These are phyloP conservation scores for Melinaea marsaeus DNA, from an alignment of 2,888 invertebrate species.

Conservation along the genomic window DNA sequence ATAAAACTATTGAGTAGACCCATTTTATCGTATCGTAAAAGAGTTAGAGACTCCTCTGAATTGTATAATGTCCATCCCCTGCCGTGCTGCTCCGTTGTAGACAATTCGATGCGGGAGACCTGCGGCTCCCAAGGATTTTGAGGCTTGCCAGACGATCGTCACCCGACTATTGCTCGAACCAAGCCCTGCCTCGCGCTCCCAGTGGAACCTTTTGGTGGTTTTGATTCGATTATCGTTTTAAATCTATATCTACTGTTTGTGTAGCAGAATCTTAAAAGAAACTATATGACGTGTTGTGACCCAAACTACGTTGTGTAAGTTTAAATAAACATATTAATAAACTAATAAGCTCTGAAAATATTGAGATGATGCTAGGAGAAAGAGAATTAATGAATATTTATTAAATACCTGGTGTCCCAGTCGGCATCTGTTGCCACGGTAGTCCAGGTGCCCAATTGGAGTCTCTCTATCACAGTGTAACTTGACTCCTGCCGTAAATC, in stretches of 20 bases:
- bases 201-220: constrained; percentile 81
- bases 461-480: constrained; percentile 80
- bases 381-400: too few species aligned
- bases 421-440: constrained; percentile 85
- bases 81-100: constrained; percentile 86
- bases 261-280: too few species aligned
- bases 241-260: too few species aligned
- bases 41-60: constrained; percentile 79
- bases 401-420: constrained; percentile 83
- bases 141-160: constrained; percentile 87
- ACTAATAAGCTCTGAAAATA: too few species aligned
- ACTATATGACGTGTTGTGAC: too few species aligned
- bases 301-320: too few species aligned
- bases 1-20: not conserved
- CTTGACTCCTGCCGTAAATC: constrained; percentile 82
- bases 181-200: constrained; percentile 78
- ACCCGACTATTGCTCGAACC: constrained; percentile 83
- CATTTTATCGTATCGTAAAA: constrained; percentile 55
- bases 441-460: constrained; percentile 76
- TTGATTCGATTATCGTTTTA: not conserved
- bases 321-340: too few species aligned
- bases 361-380: too few species aligned
- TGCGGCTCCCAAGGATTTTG: constrained; percentile 77
- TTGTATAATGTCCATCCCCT: constrained; percentile 76
- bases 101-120: constrained; percentile 84